Percentiles rank a stretch among this genome's conserved stretches.
Conservation (phyloP, 2,113 vertebrate genomes). For the Podarcis muralis region DNA sequence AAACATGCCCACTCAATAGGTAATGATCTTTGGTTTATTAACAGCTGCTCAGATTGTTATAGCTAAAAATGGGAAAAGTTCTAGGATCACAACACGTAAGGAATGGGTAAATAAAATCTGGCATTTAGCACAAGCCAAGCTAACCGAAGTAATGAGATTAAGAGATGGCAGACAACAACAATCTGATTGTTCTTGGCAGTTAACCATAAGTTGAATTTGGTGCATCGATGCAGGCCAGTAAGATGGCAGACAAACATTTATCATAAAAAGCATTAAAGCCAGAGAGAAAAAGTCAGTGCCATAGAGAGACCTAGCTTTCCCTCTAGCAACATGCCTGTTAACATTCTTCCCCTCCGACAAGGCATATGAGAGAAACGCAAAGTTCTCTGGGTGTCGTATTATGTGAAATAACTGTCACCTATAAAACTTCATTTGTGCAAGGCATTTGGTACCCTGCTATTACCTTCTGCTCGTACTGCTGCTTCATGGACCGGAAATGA, state of each 20-base stretch:
- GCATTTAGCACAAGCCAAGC: background rate
- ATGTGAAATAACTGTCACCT: background rate
- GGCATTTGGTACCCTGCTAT: background rate
- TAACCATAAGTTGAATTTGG: background rate
- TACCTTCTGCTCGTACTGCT: constrained; percentile 99
- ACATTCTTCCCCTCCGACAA: background rate
- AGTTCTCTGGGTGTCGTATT: background rate
- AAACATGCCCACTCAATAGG: no score
- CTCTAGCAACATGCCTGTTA: background rate
- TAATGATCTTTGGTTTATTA: no score
- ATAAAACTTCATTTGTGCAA: background rate
- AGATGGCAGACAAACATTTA: background rate
- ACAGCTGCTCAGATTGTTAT: no score
- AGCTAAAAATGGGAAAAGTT: no score
- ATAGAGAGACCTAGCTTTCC: background rate
- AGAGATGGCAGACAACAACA: background rate
- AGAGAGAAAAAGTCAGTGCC: accelerated
- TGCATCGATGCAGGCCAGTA: background rate
- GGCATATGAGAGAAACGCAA: background rate
- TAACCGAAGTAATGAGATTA: background rate
- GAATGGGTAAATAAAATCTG: background rate
- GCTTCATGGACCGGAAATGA: constrained; percentile 97
- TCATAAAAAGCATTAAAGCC: background rate
- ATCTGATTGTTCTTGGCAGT: background rate
- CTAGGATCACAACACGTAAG: background rate